phyloP scores from a whole-genome alignment of 2,797 vertebrate genomes.

The Sebastes itinus region DNA sequence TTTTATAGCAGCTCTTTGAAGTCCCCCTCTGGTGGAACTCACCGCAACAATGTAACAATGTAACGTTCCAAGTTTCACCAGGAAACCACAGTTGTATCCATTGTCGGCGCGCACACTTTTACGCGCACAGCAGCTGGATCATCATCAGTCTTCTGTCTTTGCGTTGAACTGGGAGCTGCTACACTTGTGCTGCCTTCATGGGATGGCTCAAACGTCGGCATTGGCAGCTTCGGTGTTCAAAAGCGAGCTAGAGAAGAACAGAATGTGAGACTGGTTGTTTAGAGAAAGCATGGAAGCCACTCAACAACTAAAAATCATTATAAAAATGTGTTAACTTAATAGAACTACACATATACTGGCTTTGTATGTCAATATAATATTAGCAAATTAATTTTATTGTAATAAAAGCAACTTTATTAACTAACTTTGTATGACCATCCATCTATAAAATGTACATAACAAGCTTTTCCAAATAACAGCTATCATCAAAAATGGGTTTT shows the following conservation, averaged over 20 bases:
- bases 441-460: not conserved
- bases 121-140: constrained; percentile 76
- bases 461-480: too few species aligned
- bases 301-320: too few species aligned
- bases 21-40: constrained; percentile 7
- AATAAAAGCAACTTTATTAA: not conserved
- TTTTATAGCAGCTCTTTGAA: constrained; percentile 8
- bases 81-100: constrained; percentile 63
- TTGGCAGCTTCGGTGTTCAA: accelerated
- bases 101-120: constrained; percentile 67
- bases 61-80: constrained; percentile 46
- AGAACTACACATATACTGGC: too few species aligned
- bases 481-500: too few species aligned
- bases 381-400: too few species aligned
- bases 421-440: not conserved
- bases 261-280: too few species aligned
- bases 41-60: constrained; percentile 14
- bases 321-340: too few species aligned
- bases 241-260: not conserved
- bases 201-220: not conserved
- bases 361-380: too few species aligned
- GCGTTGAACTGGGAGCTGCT: constrained; percentile 65
- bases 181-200: constrained; percentile 67
- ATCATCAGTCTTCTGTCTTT: constrained; percentile 54
- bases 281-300: too few species aligned